These are phyloP conservation scores for Hydriomena furcata DNA, from an alignment of 2,888 invertebrate genomes.

Conservation along the genomic window DNA sequence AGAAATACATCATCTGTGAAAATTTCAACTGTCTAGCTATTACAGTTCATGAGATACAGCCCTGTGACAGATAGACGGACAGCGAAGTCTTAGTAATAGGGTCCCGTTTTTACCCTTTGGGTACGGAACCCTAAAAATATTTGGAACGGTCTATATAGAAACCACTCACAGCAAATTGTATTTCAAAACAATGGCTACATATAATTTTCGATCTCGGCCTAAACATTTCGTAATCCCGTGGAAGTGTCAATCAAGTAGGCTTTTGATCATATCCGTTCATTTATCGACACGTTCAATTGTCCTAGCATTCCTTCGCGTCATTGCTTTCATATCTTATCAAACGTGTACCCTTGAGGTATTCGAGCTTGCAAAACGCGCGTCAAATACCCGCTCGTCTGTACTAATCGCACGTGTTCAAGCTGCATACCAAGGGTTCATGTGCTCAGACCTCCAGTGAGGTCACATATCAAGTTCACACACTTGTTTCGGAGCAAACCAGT, in stretches of 20 bases:
- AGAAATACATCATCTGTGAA: too few species aligned
- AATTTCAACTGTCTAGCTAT: too few species aligned
- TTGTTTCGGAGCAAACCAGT: conserved; percentile 62
- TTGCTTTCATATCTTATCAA: conserved; percentile 1
- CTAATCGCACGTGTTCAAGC: conserved; percentile 49
- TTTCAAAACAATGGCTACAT: conserved; percentile 1
- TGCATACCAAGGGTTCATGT: conserved; percentile 53
- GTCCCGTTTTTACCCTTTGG: too few species aligned
- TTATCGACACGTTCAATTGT: conserved; percentile 3
- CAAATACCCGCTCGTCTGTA: conserved; percentile 36
- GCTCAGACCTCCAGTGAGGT: conserved; percentile 64
- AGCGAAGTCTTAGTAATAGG: too few species aligned
- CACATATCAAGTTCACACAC: conserved; percentile 76
- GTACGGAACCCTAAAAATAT: too few species aligned
- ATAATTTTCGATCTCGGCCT: not conserved
- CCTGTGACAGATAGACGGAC: too few species aligned
- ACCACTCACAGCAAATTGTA: too few species aligned
- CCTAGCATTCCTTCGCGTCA: conserved; percentile 11
- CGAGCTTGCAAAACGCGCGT: conserved; percentile 1
- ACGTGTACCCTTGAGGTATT: conserved; percentile 13
- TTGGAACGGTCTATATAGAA: too few species aligned
- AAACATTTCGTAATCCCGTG: conserved; percentile 5
- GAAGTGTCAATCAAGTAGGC: conserved; percentile 17
- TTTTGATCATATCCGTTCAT: conserved; percentile 9
- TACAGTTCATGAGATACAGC: too few species aligned